Percentiles rank a stretch among this genome's conserved stretches.
phyloP scores from a whole-genome alignment of 1,140 invertebrate genomes.

The Littorina saxatilis region DNA sequence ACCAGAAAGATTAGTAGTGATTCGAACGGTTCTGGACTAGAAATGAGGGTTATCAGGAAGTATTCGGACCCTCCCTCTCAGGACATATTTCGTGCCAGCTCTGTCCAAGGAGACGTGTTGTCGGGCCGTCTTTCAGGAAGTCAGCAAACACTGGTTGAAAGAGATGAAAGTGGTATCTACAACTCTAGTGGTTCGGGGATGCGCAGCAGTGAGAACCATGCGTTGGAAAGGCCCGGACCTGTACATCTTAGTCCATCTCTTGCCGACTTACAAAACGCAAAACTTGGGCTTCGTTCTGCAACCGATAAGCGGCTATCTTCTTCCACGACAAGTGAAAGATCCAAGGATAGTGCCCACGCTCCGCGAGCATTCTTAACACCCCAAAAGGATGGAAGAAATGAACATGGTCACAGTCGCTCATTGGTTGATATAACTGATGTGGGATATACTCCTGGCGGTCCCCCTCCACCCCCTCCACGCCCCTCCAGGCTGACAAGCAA shows the following conservation, averaged over 20 bases:
- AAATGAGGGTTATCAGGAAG: background rate
- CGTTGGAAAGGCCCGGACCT: background rate
- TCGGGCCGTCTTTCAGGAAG: too few species aligned
- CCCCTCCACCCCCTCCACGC: slow-evolving; percentile 21
- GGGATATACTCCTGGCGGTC: background rate
- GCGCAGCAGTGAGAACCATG: background rate
- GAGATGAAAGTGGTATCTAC: background rate
- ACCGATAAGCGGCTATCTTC: background rate
- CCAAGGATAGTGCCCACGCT: background rate
- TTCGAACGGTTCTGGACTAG: slow-evolving; percentile 11
- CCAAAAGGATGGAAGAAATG: too few species aligned
- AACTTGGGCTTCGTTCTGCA: background rate
- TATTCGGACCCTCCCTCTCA: too few species aligned
- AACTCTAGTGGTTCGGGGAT: background rate
- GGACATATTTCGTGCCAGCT: too few species aligned
- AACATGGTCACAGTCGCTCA: too few species aligned
- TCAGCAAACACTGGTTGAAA: too few species aligned
- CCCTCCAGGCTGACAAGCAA: background rate
- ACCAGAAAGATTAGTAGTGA: background rate
- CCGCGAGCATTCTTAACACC: background rate
- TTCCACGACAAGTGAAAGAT: background rate
- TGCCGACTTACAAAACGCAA: background rate
- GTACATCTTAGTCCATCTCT: background rate
- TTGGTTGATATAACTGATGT: background rate
- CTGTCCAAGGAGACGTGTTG: too few species aligned